Conservation (phyloP, 64 coral and sea anemone genomes). For the Porites lutea region DNA sequence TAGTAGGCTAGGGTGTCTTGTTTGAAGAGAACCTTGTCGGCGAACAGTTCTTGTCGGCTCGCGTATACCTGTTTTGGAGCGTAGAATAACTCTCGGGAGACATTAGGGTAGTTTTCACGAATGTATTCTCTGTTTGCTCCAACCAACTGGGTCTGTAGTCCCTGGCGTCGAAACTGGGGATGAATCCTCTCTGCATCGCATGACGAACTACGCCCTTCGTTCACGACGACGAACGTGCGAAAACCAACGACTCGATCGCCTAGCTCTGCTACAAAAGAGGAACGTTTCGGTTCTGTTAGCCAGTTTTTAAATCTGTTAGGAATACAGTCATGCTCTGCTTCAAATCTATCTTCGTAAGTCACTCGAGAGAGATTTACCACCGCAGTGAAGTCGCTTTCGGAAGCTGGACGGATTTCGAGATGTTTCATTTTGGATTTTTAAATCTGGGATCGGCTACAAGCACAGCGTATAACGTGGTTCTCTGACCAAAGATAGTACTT, state of each 20-base stretch:
- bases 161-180: conserved; percentile 10
- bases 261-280: neutral
- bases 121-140: conserved; percentile 17
- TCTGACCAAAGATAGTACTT: neutral
- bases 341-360: conserved; percentile 3
- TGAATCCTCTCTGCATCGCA: conserved; percentile 11
- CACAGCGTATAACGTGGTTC: too few relatives aligned
- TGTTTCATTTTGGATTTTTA: conserved; percentile 6
- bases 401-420: conserved; percentile 23
- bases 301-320: conserved; percentile 26
- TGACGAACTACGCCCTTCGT: neutral
- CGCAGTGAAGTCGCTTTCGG: neutral
- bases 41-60: conserved; percentile 20
- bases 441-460: neutral
- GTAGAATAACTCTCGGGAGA: conserved; percentile 26
- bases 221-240: conserved; percentile 6
- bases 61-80: conserved; percentile 32
- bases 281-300: conserved; percentile 11
- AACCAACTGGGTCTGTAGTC: conserved; percentile 16
- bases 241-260: neutral
- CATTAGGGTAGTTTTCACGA: conserved; percentile 31
- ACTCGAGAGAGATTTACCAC: conserved; percentile 23
- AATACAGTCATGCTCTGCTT: conserved; percentile 19
- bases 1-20: conserved; percentile 35
- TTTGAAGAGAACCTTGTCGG: conserved; percentile 28